phyloP scores from a whole-genome alignment of 2,888 invertebrate genomes.

The Eristalis pertinax region DNA sequence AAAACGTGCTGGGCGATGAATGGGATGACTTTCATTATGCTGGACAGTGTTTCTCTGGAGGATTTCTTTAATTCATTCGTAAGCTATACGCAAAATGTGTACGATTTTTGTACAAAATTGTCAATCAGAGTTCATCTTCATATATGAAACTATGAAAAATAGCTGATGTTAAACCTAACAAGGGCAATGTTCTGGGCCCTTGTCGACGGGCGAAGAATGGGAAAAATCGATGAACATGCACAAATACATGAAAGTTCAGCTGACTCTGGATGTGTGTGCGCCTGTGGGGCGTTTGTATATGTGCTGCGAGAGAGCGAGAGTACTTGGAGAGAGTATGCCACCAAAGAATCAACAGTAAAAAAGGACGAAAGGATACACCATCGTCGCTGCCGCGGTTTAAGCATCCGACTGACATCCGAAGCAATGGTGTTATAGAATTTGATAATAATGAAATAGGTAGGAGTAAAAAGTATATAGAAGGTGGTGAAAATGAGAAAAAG shows the following conservation, averaged over 20 bases:
- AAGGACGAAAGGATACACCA: constrained; percentile 51
- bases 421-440: constrained; percentile 23
- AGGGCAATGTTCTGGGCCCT: constrained; percentile 59
- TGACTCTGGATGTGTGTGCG: neutral
- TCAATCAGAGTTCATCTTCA: neutral
- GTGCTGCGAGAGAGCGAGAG: constrained; percentile 25
- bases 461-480: constrained; percentile 26
- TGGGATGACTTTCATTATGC: too few relatives aligned
- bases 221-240: constrained; percentile 66
- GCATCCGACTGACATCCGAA: constrained; percentile 57
- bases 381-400: constrained; percentile 35
- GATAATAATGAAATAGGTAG: constrained; percentile 31
- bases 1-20: too few relatives aligned
- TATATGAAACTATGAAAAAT: constrained; percentile 27
- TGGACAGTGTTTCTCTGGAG: too few relatives aligned
- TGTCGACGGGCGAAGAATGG: constrained; percentile 27
- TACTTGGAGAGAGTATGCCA: constrained; percentile 53
- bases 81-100: neutral
- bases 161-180: constrained; percentile 15
- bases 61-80: too few relatives aligned
- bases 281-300: neutral
- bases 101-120: neutral
- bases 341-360: constrained; percentile 60
- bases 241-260: constrained; percentile 41
- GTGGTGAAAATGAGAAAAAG: constrained; percentile 50